Evolutionary conservation across 1,140 invertebrate species (phyloP).

Genomic region (Zaprionus davidi): DNA sequence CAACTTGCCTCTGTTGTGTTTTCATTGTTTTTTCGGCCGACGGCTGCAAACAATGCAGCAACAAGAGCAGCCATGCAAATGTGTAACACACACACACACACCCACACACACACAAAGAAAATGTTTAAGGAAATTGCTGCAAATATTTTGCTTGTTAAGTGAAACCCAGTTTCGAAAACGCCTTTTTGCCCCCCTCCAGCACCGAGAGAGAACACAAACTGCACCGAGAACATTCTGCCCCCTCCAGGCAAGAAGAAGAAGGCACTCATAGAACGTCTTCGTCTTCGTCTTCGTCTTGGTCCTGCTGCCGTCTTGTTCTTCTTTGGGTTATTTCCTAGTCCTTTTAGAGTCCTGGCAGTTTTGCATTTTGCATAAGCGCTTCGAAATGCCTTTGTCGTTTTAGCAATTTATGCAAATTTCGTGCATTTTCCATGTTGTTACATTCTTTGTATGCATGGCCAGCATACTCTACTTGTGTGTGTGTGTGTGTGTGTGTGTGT

Average conservation of each 20-base stretch:
- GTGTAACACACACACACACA: conserved; percentile 41
- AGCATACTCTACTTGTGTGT: background rate
- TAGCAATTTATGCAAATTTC: conserved; percentile 79
- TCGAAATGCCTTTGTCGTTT: conserved; percentile 78
- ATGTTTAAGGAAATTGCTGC: conserved; percentile 82
- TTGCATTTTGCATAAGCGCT: conserved; percentile 82
- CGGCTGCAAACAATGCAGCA: conserved; percentile 63
- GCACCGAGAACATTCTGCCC: conserved; percentile 45
- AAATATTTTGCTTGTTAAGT: conserved; percentile 83
- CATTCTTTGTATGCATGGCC: conserved; percentile 65
- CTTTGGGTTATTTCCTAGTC: conserved; percentile 39
- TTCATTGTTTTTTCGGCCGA: conserved; percentile 55
- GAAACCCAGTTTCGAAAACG: conserved; percentile 78
- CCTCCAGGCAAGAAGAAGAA: conserved; percentile 67
- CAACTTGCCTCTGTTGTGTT: background rate
- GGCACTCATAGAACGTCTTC: conserved; percentile 42
- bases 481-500: background rate
- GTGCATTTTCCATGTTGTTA: conserved; percentile 78
- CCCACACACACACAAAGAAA: conserved; percentile 61
- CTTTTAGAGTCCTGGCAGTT: conserved; percentile 67
- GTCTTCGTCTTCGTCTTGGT: conserved; percentile 13
- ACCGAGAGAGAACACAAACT: conserved; percentile 30
- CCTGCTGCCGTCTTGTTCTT: conserved; percentile 13
- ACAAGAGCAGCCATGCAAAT: conserved; percentile 59
- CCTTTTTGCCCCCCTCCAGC: conserved; percentile 37